These are phyloP conservation scores for Myopa testacea DNA, from an alignment of 2,888 invertebrate genomes.

Conservation along the genomic window DNA sequence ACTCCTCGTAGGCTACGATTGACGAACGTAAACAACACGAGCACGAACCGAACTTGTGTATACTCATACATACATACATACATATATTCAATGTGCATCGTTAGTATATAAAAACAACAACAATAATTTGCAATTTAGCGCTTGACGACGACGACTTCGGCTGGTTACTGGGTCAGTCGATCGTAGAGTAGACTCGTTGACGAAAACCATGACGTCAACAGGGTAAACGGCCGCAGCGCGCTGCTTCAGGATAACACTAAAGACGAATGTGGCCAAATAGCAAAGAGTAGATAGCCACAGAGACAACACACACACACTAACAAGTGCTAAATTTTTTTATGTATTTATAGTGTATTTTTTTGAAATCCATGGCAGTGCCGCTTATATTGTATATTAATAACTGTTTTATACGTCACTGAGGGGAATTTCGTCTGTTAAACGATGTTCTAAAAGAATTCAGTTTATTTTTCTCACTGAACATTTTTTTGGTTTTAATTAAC, in stretches of 20 bases:
- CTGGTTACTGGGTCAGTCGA: constrained; percentile 51
- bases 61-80: constrained; percentile 1
- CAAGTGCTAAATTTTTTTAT: no score
- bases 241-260: constrained; percentile 46
- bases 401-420: no score
- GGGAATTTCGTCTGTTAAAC: no score
- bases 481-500: no score
- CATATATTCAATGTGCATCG: no score
- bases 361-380: no score
- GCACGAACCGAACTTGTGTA: background rate
- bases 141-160: constrained; percentile 26
- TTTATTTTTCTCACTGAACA: no score
- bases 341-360: no score
- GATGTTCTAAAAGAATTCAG: no score
- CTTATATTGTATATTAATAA: no score
- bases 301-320: background rate
- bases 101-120: constrained; percentile 17
- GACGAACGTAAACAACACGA: background rate
- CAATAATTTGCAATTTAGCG: background rate
- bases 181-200: constrained; percentile 39
- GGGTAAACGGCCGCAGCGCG: constrained; percentile 56
- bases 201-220: constrained; percentile 56
- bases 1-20: no score
- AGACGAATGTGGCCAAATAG: background rate
- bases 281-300: background rate